Percentiles rank a stretch among this genome's conserved stretches.
Conservation (phyloP, 2,888 invertebrate genomes). For the Drosophila ustulata region DNA sequence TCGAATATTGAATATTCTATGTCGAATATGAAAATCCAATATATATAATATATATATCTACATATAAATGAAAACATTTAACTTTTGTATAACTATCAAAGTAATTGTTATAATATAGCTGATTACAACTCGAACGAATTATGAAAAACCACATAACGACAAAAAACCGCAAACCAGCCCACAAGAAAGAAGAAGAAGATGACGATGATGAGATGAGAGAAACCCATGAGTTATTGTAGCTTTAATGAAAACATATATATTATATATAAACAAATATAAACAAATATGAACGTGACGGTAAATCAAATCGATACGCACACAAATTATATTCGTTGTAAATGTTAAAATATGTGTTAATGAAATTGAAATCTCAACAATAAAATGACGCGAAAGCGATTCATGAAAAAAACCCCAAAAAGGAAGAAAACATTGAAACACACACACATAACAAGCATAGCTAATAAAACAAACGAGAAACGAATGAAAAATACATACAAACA, state of each 20-base stretch:
- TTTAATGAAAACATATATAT: conserved; percentile 41
- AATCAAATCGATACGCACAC: conserved; percentile 42
- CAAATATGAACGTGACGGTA: conserved; percentile 15
- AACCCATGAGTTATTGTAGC: conserved; percentile 55
- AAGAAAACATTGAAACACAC: conserved; percentile 1
- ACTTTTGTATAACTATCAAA: conserved; percentile 51
- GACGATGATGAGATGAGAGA: not conserved
- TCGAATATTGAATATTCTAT: conserved; percentile 28
- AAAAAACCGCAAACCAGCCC: conserved; percentile 58
- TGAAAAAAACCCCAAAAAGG: conserved; percentile 6
- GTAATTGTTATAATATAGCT: conserved; percentile 41
- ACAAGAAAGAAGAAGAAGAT: conserved; percentile 30
- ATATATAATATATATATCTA: conserved; percentile 11
- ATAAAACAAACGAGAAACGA: conserved; percentile 14
- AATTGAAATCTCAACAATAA: conserved; percentile 50
- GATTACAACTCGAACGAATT: conserved; percentile 9
- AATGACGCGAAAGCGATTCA: conserved; percentile 37
- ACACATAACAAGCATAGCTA: conserved; percentile 41
- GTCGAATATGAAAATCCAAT: conserved; percentile 10
- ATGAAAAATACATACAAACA: not conserved
- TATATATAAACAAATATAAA: conserved; percentile 3
- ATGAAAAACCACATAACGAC: conserved; percentile 21
- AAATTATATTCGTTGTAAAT: conserved; percentile 60
- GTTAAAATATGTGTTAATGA: conserved; percentile 58
- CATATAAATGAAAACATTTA: conserved; percentile 23